These are phyloP conservation scores for Acanthosepion lycidas DNA, from an alignment of 2,888 invertebrate species.

Conservation along the genomic window DNA sequence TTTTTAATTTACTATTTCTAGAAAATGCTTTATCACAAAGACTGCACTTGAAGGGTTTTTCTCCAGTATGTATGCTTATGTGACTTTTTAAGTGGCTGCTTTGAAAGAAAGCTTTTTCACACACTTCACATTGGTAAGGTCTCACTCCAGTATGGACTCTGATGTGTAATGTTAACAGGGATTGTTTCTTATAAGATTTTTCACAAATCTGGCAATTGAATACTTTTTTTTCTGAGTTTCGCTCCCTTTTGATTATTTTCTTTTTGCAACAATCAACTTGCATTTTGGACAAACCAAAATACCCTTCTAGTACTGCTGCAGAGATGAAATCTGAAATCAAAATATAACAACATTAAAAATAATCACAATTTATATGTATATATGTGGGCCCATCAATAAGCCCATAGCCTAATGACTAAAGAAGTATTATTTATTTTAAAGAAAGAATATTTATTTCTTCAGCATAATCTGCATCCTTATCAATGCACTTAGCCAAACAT, in stretches of 20 bases:
- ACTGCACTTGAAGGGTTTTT: background rate
- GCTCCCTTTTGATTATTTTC: background rate
- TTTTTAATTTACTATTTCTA: background rate
- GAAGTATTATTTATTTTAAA: too few species aligned
- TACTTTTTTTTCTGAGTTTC: background rate
- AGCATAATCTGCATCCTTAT: too few species aligned
- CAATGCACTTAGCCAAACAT: too few species aligned
- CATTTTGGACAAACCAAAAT: constrained; percentile 4
- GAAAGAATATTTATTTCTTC: too few species aligned
- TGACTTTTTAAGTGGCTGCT: background rate
- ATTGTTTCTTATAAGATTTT: background rate
- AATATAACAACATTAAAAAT: background rate
- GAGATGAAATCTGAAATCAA: background rate
- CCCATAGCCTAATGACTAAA: too few species aligned
- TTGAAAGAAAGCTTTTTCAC: background rate
- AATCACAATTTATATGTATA: background rate
- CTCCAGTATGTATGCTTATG: background rate
- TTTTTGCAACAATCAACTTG: background rate
- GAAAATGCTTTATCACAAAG: constrained; percentile 42
- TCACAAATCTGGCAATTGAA: background rate
- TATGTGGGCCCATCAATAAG: background rate
- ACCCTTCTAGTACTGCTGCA: background rate
- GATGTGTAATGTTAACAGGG: background rate
- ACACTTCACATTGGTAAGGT: background rate
- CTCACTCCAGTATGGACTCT: background rate